phyloP scores from a whole-genome alignment of 2,797 vertebrate species.

The Enteromius anoplus region DNA sequence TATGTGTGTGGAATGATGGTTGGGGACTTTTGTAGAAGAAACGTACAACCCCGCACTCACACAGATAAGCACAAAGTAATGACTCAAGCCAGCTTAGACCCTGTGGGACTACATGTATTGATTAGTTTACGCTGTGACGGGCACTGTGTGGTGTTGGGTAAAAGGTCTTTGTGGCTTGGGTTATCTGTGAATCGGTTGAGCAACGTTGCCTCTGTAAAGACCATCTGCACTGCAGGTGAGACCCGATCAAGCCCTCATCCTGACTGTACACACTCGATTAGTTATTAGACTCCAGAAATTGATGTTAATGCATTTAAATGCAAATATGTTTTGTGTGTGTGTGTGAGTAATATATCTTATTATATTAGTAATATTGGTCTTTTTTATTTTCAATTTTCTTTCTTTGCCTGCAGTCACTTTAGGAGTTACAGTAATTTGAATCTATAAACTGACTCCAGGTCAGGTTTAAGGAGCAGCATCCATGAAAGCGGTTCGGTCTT shows the following conservation, averaged over 20 bases:
- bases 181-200: constrained; percentile 68
- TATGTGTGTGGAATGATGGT: background rate
- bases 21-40: background rate
- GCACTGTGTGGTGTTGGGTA: constrained; percentile 66
- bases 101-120: constrained; percentile 71
- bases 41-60: background rate
- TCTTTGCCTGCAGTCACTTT: background rate
- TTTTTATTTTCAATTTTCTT: background rate
- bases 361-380: background rate
- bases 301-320: background rate
- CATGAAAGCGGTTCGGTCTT: constrained; percentile 25
- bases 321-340: background rate
- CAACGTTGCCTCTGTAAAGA: constrained; percentile 67
- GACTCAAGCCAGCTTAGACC: constrained; percentile 52
- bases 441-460: constrained; percentile 12
- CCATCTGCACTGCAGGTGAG: constrained; percentile 73
- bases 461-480: constrained; percentile 29
- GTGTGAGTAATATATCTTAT: background rate
- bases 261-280: background rate
- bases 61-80: constrained; percentile 52
- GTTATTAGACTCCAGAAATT: background rate
- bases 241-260: constrained; percentile 46
- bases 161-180: constrained; percentile 71
- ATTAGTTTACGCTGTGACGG: constrained; percentile 74
- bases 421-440: constrained; percentile 7